Base-by-base conservation (phyloP, 2,797 vertebrate genomes). In the Sciaenops ocellatus region DNA sequence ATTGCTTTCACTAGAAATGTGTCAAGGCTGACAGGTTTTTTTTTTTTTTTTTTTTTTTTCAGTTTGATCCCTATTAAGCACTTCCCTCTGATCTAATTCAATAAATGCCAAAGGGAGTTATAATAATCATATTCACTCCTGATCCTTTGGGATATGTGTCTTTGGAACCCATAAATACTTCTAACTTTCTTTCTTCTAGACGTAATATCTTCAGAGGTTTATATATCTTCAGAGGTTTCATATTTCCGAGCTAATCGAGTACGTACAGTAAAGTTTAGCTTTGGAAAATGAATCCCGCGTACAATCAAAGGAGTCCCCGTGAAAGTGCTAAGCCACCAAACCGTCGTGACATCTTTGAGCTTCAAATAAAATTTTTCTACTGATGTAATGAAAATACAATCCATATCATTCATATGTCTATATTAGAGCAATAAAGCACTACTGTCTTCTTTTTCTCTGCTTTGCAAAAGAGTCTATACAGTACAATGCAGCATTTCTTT, bases 31-130 rank as follows among this genome's bases (percentile, higher is more conserved):
- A 90, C 91, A 91, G 83, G 80, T 89, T 82, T 56, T 81, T 41
- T 56, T 59, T 80, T 75, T 80, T 73, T 80, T 73, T 79, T 64
- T 77, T 73, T 38, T 38, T 38, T 38, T 65, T 69, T 41, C 69
- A 83, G 82, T 89, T 92, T 93, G 92, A 94, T 94, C 90, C 91
- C 89, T 64, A 88, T 94, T 91, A 91, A 93, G 89, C 88, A 90
- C 87, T 90, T 91, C 67, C 86, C 86, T 92, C 84, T 91, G 86
- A 94, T 92, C 90, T 89, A 89, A 92, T 92, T 94, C 93, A 93
- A 94, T 94, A 92, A 89, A 92, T 80, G 88, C 89, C 86, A 85
- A 87, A 76, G 89, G 93, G 92, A 91, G 87, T 93, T 89, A 86
- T 79, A 91, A 90, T 94, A 92, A 92, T 93, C 86, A 90, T 90